Evolutionary conservation across 2,113 vertebrate genomes (phyloP).

Genomic region (Dermatemys mawii): DNA sequence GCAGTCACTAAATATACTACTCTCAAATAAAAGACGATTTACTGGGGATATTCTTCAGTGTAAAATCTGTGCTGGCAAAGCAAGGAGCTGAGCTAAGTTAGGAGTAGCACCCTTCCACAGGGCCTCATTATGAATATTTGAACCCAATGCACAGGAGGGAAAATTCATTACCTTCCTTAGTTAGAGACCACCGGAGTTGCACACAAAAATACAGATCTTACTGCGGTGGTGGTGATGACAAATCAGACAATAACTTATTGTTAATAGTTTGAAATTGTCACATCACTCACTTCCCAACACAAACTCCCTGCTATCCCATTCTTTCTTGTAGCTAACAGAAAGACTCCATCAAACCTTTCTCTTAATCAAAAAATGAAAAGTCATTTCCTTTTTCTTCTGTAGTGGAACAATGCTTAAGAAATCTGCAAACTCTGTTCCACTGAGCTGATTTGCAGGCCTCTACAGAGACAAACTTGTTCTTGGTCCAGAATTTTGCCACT

Average conservation of each 20-base stretch:
- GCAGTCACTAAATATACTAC: neutral
- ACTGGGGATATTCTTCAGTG: neutral
- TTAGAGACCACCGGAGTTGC: neutral
- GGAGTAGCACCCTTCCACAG: neutral
- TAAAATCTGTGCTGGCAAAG: neutral
- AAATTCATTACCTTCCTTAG: neutral
- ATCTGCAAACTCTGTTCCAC: neutral
- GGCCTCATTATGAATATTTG: neutral
- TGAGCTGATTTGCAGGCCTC: neutral
- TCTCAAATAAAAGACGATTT: neutral
- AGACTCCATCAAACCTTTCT: neutral
- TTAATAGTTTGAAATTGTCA: neutral
- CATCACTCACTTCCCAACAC: neutral
- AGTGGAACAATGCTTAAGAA: neutral
- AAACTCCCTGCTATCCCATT: neutral
- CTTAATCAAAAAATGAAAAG: neutral
- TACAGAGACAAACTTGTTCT: neutral
- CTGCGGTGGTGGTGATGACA: neutral
- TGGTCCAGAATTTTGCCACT: neutral
- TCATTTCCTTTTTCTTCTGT: neutral
- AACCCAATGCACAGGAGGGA: neutral
- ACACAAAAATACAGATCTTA: neutral
- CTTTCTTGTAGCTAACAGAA: neutral
- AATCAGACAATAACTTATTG: neutral
- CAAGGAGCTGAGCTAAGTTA: neutral